Base-by-base conservation (phyloP, 2,113 vertebrate species). In the Callipepla californica region DNA sequence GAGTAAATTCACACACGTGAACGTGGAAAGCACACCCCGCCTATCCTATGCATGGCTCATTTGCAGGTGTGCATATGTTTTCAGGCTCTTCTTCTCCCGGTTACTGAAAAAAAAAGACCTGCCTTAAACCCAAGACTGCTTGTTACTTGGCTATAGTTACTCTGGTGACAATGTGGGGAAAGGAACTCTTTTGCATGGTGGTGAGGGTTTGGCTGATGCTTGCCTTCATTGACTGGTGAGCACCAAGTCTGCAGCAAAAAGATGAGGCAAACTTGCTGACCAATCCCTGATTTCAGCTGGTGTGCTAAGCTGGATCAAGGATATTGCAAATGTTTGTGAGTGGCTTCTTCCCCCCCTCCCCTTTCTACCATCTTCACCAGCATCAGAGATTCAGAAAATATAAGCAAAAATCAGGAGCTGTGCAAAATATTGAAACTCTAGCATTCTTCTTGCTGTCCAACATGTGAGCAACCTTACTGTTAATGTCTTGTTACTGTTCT, bases 1-100 rank as follows among this genome's bases (percentile, higher is more conserved):
- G 36, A 50, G 18, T 11, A 47, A 36, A 51, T 32, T 11, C 1
- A 1, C 11, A 1, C 1, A 3, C 3, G 2, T 0, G 0, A 6
- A 28, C 30, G 59, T 38, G n/a, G 30, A 40, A 36, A 70, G 51
- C 42, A 67, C 75, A 68, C 66, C 26, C 22, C 62, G n/a, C 16
- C 34, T 2, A 4, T 17, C 11, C 4, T 0, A 17, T 4, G 6
- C 1, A 2, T 25, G 62, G 18, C 34, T 70, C 58, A 47, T 47
- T 28, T 73, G 66, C 30, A 87, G 30, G 22, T 30, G 20, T 69
- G 44, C 50, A 50, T 32, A 51, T 66, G 12, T 13, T 23, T 48
- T 82, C 38, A 63, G 50, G 19, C 7, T 38, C 34, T 80, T 42
- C 36, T 83, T 53, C 79, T 44, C 20, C 48, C 36, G 61, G 57